phyloP scores from a whole-genome alignment of 2,113 vertebrate species.

The Haemorhous mexicanus region DNA sequence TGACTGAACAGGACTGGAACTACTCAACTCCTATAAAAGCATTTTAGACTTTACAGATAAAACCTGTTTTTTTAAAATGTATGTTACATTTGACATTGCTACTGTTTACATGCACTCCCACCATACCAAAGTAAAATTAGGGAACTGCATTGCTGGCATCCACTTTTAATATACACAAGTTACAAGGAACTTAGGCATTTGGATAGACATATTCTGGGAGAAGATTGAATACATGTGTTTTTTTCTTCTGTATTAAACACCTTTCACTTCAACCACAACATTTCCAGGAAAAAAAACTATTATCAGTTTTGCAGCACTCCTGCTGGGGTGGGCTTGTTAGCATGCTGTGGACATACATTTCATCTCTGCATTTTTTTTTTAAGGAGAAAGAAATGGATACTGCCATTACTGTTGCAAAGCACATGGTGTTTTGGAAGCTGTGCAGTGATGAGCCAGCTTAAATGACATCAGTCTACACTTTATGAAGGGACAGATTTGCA shows the following conservation, averaged over 20 bases:
- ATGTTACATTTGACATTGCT: background rate
- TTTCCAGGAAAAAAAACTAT: background rate
- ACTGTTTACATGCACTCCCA: background rate
- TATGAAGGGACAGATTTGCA: background rate
- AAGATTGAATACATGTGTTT: fast-evolving
- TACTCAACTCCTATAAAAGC: background rate
- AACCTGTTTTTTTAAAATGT: background rate
- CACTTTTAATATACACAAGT: background rate
- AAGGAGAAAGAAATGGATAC: background rate
- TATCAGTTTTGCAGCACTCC: background rate
- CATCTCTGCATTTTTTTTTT: background rate
- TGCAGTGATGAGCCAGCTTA: background rate
- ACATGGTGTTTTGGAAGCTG: background rate
- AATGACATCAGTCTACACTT: background rate
- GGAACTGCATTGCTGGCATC: background rate
- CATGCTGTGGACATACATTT: fast-evolving
- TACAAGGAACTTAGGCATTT: background rate
- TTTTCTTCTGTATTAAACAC: background rate
- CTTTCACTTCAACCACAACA: background rate
- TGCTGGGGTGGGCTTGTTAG: background rate
- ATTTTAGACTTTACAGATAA: background rate
- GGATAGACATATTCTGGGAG: background rate
- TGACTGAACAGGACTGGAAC: background rate
- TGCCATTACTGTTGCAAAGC: background rate
- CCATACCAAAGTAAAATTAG: background rate